phyloP scores from a whole-genome alignment of 2,113 vertebrate species.

The Heliornis fulica region DNA sequence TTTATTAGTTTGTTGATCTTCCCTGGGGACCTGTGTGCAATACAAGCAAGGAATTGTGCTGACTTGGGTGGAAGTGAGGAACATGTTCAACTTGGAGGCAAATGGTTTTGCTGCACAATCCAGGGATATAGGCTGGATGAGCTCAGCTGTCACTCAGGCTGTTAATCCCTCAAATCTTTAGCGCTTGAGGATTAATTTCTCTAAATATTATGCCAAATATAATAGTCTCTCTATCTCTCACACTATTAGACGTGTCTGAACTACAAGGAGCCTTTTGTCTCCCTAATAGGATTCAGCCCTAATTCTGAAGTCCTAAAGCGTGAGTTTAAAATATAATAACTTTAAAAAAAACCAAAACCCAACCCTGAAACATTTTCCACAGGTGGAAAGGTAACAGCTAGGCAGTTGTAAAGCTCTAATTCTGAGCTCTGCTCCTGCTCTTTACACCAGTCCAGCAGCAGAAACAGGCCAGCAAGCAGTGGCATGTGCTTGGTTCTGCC shows the following conservation, averaged over 20 bases:
- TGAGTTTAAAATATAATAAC: not conserved
- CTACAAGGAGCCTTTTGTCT: slow-evolving; percentile 57
- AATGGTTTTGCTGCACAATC: slow-evolving; percentile 6
- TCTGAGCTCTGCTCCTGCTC: not conserved
- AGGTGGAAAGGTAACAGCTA: not conserved
- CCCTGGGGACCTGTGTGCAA: not conserved
- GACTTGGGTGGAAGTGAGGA: not conserved
- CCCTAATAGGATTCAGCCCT: slow-evolving; percentile 52
- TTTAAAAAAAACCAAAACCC: not conserved
- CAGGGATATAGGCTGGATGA: slow-evolving; percentile 16
- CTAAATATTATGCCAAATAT: slow-evolving; percentile 64
- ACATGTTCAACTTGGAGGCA: slow-evolving; percentile 28
- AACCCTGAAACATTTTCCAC: not conserved
- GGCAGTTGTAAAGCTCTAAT: not conserved
- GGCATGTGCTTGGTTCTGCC: not conserved
- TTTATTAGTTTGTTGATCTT: slow-evolving; percentile 42
- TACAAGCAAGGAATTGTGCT: slow-evolving; percentile 3
- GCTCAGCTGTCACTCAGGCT: slow-evolving; percentile 29
- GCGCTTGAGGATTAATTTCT: slow-evolving; percentile 60
- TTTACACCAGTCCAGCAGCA: not conserved
- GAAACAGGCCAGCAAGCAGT: not conserved
- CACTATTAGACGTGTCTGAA: not conserved
- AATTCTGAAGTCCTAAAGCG: slow-evolving; percentile 26
- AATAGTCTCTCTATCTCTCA: slow-evolving; percentile 41
- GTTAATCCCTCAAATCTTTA: slow-evolving; percentile 61